A percentile compares a stretch with the other conserved stretches of the same genome.
These are phyloP conservation scores for Atlantisia rogersi DNA, from an alignment of 2,113 vertebrate species.

Conservation along the genomic window DNA sequence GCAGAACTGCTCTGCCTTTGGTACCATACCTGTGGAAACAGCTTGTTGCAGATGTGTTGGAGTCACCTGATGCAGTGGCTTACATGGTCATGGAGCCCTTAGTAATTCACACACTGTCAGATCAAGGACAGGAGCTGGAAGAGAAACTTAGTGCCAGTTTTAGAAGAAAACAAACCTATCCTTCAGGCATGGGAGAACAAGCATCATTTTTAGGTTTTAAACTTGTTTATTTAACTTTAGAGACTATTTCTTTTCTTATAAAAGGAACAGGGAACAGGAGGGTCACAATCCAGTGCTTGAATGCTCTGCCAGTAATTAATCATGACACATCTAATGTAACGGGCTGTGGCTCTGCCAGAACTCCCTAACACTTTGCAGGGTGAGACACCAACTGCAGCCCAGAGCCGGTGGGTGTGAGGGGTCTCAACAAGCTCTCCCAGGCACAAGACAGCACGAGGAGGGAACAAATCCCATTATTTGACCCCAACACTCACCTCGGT, in stretches of 20 bases:
- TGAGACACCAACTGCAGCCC: not conserved
- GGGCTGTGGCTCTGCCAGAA: not conserved
- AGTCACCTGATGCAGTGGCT: not conserved
- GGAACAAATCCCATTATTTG: not conserved
- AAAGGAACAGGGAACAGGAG: not conserved
- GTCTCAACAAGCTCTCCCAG: not conserved
- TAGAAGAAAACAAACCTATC: not conserved
- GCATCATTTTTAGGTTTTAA: not conserved
- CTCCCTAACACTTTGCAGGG: not conserved
- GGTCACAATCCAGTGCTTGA: not conserved
- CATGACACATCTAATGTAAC: not conserved
- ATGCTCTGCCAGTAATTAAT: slow-evolving; percentile 15
- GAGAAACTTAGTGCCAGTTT: not conserved
- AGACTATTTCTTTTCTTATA: not conserved
- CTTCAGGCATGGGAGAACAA: not conserved
- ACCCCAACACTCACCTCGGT: not conserved
- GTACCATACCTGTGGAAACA: not conserved
- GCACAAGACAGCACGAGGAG: not conserved
- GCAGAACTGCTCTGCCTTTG: not conserved
- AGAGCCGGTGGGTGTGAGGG: not conserved
- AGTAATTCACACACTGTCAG: not conserved
- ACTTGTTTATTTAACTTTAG: not conserved
- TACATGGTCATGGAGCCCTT: not conserved
- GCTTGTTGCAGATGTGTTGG: not conserved
- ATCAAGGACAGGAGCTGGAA: not conserved